A percentile compares a stretch with the other conserved stretches of the same genome.
Conservation (phyloP, 2,888 invertebrate genomes). For the Lycia hirtaria region DNA sequence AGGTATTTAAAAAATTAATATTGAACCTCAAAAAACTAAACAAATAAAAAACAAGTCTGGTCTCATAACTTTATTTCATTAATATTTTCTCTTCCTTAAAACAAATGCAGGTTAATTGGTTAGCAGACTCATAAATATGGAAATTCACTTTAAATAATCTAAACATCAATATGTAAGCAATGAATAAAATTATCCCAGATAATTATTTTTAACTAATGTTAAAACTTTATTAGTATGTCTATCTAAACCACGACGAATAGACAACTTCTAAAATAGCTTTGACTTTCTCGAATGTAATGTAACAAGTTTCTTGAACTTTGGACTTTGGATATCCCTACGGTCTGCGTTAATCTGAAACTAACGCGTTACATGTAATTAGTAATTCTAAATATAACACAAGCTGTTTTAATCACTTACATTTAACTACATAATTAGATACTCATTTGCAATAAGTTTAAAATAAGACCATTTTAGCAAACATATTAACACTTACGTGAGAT, state of each 20-base stretch:
- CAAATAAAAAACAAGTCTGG: too few species aligned
- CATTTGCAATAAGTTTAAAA: neutral
- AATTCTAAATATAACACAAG: neutral
- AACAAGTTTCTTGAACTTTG: constrained; percentile 35
- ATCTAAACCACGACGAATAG: neutral
- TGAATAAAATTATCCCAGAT: too few species aligned
- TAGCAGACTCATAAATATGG: too few species aligned
- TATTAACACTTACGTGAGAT: constrained; percentile 57
- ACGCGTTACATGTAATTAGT: neutral
- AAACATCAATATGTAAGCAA: too few species aligned
- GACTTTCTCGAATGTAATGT: neutral
- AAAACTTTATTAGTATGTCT: neutral
- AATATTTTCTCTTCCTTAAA: too few species aligned
- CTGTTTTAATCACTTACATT: too few species aligned
- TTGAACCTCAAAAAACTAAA: too few species aligned
- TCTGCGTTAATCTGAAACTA: neutral
- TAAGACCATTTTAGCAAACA: neutral
- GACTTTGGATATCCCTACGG: constrained; percentile 41
- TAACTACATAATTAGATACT: neutral
- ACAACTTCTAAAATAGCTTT: neutral
- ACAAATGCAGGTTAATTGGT: too few species aligned
- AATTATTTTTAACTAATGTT: too few species aligned
- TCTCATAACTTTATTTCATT: too few species aligned
- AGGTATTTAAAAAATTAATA: too few species aligned
- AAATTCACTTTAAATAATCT: too few species aligned